Percentiles rank a stretch among this genome's conserved stretches.
These are phyloP conservation scores for Poeciliopsis presidionis DNA, from an alignment of 2,797 vertebrate genomes.

Conservation along the genomic window DNA sequence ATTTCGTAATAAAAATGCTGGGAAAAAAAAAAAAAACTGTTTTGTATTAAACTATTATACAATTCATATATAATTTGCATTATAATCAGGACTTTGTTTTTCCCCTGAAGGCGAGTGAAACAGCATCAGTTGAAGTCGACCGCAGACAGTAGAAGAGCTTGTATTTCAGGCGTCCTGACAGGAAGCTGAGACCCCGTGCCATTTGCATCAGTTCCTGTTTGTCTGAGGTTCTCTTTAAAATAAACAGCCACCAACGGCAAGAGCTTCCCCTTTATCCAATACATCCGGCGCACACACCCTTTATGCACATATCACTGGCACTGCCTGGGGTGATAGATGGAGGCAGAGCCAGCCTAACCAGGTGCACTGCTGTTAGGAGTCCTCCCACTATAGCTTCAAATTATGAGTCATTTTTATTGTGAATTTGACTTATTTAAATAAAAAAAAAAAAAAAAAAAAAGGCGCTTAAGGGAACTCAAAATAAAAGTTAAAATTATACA, in stretches of 20 bases:
- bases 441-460: not conserved
- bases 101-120: not conserved
- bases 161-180: not conserved
- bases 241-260: not conserved
- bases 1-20: not conserved
- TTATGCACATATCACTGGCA: not conserved
- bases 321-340: not conserved
- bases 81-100: not conserved
- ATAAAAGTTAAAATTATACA: not conserved
- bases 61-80: not conserved
- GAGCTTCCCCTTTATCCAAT: not conserved
- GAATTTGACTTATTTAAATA: not conserved
- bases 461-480: not conserved
- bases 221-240: not conserved
- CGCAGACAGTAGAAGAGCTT: not conserved
- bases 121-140: not conserved
- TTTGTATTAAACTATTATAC: not conserved
- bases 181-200: not conserved
- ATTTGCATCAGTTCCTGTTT: not conserved
- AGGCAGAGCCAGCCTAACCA: not conserved
- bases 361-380: not conserved
- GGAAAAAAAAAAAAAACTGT: not conserved
- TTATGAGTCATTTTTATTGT: no score
- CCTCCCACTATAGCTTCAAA: not conserved
- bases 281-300: not conserved